A percentile compares a stretch with the other conserved stretches of the same genome.
phyloP scores from a whole-genome alignment of 2,113 vertebrate genomes.

The Acrocephalus kingi region DNA sequence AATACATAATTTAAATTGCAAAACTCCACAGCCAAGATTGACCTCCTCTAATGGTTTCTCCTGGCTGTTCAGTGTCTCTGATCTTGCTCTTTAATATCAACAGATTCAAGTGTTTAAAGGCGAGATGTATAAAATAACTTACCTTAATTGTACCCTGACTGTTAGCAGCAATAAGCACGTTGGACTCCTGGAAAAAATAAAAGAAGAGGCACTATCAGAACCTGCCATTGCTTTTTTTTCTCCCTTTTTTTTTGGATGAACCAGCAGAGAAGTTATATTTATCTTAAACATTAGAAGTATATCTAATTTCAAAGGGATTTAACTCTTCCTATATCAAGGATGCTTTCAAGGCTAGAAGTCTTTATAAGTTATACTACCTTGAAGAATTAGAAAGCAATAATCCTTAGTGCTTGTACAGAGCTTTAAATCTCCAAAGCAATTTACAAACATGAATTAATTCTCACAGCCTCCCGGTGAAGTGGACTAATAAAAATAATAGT shows the following conservation, averaged over 20 bases:
- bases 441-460: constrained; percentile 51
- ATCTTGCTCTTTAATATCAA: constrained; percentile 10
- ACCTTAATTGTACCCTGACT: constrained; percentile 99
- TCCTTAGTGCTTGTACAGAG: neutral
- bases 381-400: constrained; percentile 44
- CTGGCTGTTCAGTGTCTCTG: neutral
- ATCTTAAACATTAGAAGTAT: neutral
- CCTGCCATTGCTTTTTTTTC: neutral
- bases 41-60: neutral
- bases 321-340: neutral
- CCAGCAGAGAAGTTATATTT: neutral
- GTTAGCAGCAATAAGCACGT: constrained; percentile 98
- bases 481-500: constrained; percentile 11
- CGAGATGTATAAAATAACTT: constrained; percentile 60
- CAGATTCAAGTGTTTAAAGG: constrained; percentile 6
- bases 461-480: neutral
- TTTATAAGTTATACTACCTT: constrained; percentile 8
- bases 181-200: constrained; percentile 88
- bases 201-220: constrained; percentile 52
- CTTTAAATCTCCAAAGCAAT: constrained; percentile 43
- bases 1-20: constrained; percentile 15
- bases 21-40: neutral
- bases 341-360: neutral
- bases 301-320: constrained; percentile 11
- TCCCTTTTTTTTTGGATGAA: neutral